These are phyloP conservation scores for Brachypteracias leptosomus DNA, from an alignment of 2,113 vertebrate species.

Conservation along the genomic window DNA sequence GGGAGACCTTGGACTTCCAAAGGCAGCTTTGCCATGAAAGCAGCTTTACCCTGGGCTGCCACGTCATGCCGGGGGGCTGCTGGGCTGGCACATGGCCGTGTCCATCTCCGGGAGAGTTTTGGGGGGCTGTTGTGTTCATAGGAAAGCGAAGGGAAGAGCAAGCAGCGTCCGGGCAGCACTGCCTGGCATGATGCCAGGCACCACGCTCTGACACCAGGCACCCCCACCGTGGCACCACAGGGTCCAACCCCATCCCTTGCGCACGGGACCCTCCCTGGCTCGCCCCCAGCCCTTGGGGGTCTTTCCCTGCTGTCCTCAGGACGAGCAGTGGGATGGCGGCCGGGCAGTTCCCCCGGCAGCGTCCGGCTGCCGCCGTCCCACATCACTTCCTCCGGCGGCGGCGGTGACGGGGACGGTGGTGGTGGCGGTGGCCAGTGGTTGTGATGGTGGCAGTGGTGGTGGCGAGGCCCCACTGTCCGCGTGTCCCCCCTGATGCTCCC, in stretches of 20 bases:
- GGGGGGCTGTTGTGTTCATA: background rate
- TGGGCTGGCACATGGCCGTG: accelerated
- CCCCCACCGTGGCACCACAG: accelerated
- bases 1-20: background rate
- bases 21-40: background rate
- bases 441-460: background rate
- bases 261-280: background rate
- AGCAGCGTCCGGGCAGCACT: background rate
- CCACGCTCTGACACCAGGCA: accelerated
- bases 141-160: background rate
- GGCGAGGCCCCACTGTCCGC: background rate
- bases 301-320: background rate
- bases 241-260: accelerated
- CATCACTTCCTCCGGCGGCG: slow-evolving; percentile 69
- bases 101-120: background rate
- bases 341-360: background rate
- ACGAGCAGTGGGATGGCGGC: background rate
- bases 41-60: accelerated
- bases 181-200: background rate
- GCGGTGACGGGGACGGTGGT: background rate
- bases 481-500: slow-evolving; percentile 16
- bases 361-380: background rate
- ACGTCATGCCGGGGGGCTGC: background rate
- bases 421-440: no score
- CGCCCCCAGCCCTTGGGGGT: accelerated